Percentiles rank a stretch among this genome's conserved stretches.
Evolutionary conservation across 2,113 vertebrate genomes (phyloP).

Genomic region (Blennius ocellaris): DNA sequence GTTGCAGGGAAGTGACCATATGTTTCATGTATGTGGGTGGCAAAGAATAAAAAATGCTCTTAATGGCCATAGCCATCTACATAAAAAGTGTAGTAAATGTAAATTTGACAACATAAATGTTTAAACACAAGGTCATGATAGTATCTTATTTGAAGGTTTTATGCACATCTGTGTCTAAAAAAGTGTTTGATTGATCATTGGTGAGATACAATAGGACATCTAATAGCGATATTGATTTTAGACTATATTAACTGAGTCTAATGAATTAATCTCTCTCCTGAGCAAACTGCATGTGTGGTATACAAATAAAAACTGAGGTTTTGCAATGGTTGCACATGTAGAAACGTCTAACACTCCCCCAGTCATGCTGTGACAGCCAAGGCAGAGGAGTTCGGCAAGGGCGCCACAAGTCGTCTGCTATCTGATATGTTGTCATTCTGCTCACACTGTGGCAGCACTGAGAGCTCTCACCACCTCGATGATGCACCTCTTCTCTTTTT

Average conservation of each 20-base stretch:
- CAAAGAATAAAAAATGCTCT: constrained; percentile 3
- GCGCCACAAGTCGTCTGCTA: constrained; percentile 47
- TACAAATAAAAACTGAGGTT: not conserved
- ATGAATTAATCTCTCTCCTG: not conserved
- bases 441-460: constrained; percentile 21
- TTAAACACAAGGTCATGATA: not conserved
- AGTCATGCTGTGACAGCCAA: constrained; percentile 30
- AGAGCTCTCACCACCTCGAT: constrained; percentile 41
- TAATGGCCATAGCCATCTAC: not conserved
- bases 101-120: too few species aligned
- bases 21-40: not conserved
- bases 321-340: not conserved
- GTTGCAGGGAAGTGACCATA: not conserved
- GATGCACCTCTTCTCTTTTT: constrained; percentile 29
- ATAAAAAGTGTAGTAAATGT: not conserved
- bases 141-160: not conserved
- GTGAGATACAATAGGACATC: not conserved
- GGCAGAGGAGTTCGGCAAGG: constrained; percentile 43
- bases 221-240: constrained; percentile 4
- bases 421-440: constrained; percentile 67
- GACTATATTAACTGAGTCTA: too few species aligned
- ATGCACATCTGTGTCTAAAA: not conserved
- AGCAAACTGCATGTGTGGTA: not conserved
- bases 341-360: not conserved
- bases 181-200: not conserved